Conservation (phyloP, 2,113 vertebrate species). For the Neolamprologus brichardi region DNA sequence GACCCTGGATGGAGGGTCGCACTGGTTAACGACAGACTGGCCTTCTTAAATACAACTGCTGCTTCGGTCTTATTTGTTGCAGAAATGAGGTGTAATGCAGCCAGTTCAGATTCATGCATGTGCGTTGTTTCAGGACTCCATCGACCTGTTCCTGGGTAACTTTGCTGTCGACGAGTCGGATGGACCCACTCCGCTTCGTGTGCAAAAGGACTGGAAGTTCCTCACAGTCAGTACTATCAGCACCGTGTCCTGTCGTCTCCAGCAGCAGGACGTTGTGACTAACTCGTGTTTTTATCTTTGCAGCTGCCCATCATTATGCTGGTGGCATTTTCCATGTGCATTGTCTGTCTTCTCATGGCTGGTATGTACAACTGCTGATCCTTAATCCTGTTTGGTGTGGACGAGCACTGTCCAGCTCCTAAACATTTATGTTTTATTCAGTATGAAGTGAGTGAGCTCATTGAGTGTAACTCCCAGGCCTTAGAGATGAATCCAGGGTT, state of each 20-base stretch:
- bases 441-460: neutral
- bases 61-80: neutral
- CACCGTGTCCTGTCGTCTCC: neutral
- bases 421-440: neutral
- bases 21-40: neutral
- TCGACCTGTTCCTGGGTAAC: constrained; percentile 96
- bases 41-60: neutral
- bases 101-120: neutral
- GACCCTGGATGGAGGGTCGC: neutral
- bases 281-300: neutral
- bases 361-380: constrained; percentile 72
- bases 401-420: neutral
- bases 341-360: constrained; percentile 92
- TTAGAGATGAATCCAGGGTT: neutral
- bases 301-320: constrained; percentile 96
- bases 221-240: constrained; percentile 73
- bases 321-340: constrained; percentile 97
- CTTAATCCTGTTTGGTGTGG: neutral
- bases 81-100: neutral
- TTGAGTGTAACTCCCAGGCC: neutral
- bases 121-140: constrained; percentile 79
- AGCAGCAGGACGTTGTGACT: neutral
- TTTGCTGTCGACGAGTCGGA: constrained; percentile 93
- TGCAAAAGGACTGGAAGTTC: constrained; percentile 94
- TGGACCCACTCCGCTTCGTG: constrained; percentile 79